Evolutionary conservation across 2,888 invertebrate genomes (phyloP), one percentile per base, ranked within the genome.

Genomic region (Cephus sareptanus): DNA sequence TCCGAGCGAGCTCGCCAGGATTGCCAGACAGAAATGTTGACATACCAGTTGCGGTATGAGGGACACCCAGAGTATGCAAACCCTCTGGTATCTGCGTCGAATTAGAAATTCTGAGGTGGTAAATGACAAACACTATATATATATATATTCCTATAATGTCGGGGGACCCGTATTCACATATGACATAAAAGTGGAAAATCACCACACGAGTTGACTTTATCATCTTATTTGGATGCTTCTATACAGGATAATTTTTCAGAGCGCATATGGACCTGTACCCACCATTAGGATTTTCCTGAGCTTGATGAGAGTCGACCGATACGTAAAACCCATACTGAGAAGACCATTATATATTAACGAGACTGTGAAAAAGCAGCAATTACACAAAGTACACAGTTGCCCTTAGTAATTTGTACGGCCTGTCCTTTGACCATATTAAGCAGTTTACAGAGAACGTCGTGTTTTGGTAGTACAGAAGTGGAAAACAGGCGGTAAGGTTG

Each of bases 41-140:
- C 85, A 83, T 78, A 83, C 81, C 81, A 56, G 80, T 70, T 76
- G 75, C 68, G 80, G 80, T 75, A 73, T 73, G 69, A 77, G 79
- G 77, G 37, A 81, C 79, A 83, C 73, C 80, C 81, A 77, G 78
- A 69, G 75, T 82, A 86, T 83, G 83, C 85, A 83, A 87, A 86
- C 82, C 77, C 80, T 76, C 85, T 81, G 37, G 75, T 74, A 76
- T 68, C 78, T 56, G 23, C 56, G 23, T 56, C 56, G 56, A 23
- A 56, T 56, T 56, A 56, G 23, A 56, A 56, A 56, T 56, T 56
- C 56, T 23, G 56, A 56, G 56, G 56, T 56, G 23, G 23, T 56
- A 56, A 56, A 56, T 23, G 56, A 56, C 56, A 56, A 56, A 56
- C 9, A 40, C 40, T 15, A 56, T 56, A 56, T 56, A 40, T 40